Evolutionary conservation across 2,888 invertebrate genomes (phyloP).

Genomic region (Orchestes rusci): DNA sequence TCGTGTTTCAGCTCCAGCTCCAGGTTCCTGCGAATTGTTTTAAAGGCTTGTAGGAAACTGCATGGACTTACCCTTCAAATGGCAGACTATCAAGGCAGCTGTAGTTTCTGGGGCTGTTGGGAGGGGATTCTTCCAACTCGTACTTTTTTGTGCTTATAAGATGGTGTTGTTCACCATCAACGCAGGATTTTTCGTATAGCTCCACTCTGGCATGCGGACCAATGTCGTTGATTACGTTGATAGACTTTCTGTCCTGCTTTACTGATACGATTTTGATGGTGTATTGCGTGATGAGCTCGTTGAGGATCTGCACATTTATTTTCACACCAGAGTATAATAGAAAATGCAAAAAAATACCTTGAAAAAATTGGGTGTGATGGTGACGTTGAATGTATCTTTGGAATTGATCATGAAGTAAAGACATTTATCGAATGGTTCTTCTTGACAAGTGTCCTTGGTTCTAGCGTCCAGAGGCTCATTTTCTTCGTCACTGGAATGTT

Average conservation of each 20-base stretch:
- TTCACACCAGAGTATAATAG: not conserved
- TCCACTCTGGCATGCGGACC: slow-evolving; percentile 54
- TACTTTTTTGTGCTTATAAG: slow-evolving; percentile 53
- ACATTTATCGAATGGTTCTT: slow-evolving; percentile 43
- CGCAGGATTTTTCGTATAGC: slow-evolving; percentile 47
- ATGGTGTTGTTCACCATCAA: slow-evolving; percentile 42
- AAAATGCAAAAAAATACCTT: slow-evolving; percentile 34
- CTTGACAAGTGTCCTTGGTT: slow-evolving; percentile 24
- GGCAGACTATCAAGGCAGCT: slow-evolving; percentile 20
- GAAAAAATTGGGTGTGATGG: slow-evolving; percentile 60
- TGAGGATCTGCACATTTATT: slow-evolving; percentile 33
- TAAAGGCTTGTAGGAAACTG: not conserved
- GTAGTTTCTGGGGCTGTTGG: slow-evolving; percentile 56
- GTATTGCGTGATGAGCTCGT: slow-evolving; percentile 40
- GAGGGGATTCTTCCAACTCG: slow-evolving; percentile 55
- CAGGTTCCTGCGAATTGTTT: slow-evolving; percentile 10
- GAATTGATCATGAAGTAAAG: slow-evolving; percentile 64
- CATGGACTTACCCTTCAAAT: slow-evolving; percentile 18
- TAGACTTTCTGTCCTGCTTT: slow-evolving; percentile 39
- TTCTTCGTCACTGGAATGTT: slow-evolving; percentile 51
- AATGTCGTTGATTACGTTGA: slow-evolving; percentile 57
- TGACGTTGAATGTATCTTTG: slow-evolving; percentile 58
- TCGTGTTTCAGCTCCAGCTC: slow-evolving; percentile 32
- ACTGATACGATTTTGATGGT: slow-evolving; percentile 43
- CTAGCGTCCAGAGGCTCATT: slow-evolving; percentile 35